Conservation (phyloP, 2,113 vertebrate genomes). For the Oncorhynchus gorbuscha region DNA sequence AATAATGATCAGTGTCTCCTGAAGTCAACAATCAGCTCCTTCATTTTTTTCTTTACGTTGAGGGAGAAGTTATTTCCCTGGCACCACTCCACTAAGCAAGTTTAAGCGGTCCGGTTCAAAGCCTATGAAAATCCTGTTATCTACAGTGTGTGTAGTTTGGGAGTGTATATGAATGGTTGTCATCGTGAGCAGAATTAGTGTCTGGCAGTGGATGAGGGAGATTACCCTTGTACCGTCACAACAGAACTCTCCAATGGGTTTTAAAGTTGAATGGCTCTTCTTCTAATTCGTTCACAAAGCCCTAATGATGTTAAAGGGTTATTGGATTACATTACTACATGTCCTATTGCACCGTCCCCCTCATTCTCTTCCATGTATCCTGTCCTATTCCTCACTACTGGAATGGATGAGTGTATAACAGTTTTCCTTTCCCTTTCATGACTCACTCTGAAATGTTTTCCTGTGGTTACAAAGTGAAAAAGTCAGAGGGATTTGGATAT, state of each 20-base stretch:
- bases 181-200: not conserved
- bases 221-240: not conserved
- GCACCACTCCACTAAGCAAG: too few species aligned
- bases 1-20: too few species aligned
- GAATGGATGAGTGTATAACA: not conserved
- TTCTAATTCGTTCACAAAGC: not conserved
- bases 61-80: too few species aligned
- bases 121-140: too few species aligned
- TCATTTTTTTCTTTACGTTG: too few species aligned
- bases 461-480: not conserved
- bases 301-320: not conserved
- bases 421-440: not conserved
- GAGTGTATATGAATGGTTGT: too few species aligned
- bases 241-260: not conserved
- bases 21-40: too few species aligned
- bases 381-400: not conserved
- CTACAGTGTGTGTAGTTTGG: too few species aligned
- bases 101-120: too few species aligned
- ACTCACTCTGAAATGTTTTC: not conserved
- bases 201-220: not conserved
- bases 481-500: not conserved
- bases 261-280: not conserved
- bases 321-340: not conserved
- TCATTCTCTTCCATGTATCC: too few species aligned
- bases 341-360: not conserved